Evolutionary conservation across 92 coral and sea anemone genomes (phyloP), one percentile per base, ranked within the genome.

Genomic region (Phenganax marumi): DNA sequence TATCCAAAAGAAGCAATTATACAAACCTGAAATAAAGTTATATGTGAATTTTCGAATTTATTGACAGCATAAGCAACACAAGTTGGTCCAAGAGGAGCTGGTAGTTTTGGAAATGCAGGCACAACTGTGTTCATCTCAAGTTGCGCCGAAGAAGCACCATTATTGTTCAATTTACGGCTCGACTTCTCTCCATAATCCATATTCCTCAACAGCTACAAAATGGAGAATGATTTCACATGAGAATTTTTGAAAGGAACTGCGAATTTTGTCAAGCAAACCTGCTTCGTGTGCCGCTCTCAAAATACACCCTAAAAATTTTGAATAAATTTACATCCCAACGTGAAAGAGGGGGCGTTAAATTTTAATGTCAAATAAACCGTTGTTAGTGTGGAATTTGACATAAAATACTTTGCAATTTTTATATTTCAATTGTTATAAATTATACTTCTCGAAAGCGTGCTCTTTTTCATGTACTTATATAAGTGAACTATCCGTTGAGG

Each of bases 1-100:
- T 33, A 33, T 33, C 43, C 43, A 33, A 33, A 33, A 5, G 5
- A 33, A 33, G 43, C 43, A 33, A 33, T 33, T 33, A 33, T 33
- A 33, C 43, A 33, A 33, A 77, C 82, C 71, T 77, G 82, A 77
- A 77, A 77, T 14, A 77, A 9, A 6, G 53, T 77, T 25, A 77
- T 60, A 62, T 77, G 82, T 24, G 71, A 49, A 48, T 60, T 77
- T 19, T 77, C 82, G 61, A 77, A 77, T 49, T 77, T 77, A 50
- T 58, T 70, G n/a, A 60, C 82, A 26, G 71, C 82, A 25, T 48
- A 77, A 2, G 82, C 70, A 18, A 60, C 54, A 25, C 39, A 39
- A 8, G 70, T 77, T 4, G 82, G 71, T 7, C 82, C 82, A 18
- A 53, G 24, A 77, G 33, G 16, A 17, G 82, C 56, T 6, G 18